These are phyloP conservation scores for Oikopleura dioica DNA, from an alignment of 23 tunicate species.

Conservation along the genomic window DNA sequence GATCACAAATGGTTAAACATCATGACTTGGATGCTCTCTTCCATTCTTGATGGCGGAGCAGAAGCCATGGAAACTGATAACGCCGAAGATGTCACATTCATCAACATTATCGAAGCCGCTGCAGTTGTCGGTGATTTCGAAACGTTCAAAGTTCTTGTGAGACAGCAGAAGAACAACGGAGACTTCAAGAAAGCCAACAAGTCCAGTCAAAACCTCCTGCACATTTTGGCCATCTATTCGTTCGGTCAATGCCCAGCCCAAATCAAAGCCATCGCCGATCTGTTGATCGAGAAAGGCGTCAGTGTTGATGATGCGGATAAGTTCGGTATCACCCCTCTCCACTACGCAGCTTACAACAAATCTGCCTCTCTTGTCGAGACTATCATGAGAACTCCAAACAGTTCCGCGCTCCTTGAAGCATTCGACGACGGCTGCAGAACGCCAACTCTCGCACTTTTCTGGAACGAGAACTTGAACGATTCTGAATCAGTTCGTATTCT, in stretches of 20 bases:
- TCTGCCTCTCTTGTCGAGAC: slow-evolving; percentile 53
- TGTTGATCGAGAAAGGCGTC: slow-evolving; percentile 68
- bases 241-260: not conserved
- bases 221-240: slow-evolving; percentile 42
- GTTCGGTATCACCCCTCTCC: slow-evolving; percentile 61
- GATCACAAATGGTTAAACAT: not conserved
- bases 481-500: not conserved
- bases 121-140: not conserved
- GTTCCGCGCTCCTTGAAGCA: not conserved
- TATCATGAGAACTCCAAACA: slow-evolving; percentile 23
- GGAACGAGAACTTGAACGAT: not conserved
- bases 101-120: not conserved
- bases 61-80: not conserved
- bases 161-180: slow-evolving; percentile 51
- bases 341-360: slow-evolving; percentile 93
- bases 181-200: slow-evolving; percentile 69
- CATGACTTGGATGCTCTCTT: not conserved
- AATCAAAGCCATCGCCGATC: slow-evolving; percentile 25
- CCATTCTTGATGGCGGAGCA: not conserved
- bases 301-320: slow-evolving; percentile 67
- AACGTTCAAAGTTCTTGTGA: slow-evolving; percentile 41
- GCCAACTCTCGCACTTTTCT: not conserved
- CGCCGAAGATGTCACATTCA: not conserved
- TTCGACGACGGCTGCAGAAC: not conserved
- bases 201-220: slow-evolving; percentile 57